phyloP scores from a whole-genome alignment of 2,888 invertebrate genomes.

The Thymelicus acteon region DNA sequence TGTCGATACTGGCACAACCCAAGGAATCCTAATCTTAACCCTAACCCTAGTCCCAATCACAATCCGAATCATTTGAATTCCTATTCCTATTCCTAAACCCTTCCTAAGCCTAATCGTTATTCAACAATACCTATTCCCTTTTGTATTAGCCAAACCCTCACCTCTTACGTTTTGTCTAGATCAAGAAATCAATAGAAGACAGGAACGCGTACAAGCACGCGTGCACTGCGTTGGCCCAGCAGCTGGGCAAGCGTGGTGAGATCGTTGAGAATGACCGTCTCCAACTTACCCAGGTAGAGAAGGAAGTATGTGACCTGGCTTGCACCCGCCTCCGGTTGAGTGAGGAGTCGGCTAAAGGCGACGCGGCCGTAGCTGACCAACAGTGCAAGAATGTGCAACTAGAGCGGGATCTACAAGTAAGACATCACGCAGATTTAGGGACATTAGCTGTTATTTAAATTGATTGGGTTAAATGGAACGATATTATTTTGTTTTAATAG shows the following conservation, averaged over 20 bases:
- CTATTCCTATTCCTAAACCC: too few species aligned
- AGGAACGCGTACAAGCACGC: conserved; percentile 56
- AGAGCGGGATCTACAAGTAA: conserved; percentile 68
- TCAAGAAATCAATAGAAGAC: conserved; percentile 59
- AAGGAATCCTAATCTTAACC: too few species aligned
- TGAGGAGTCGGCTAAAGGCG: conserved; percentile 56
- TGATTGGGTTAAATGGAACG: too few species aligned
- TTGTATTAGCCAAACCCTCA: too few species aligned
- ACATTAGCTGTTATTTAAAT: too few species aligned
- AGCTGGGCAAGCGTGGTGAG: conserved; percentile 50
- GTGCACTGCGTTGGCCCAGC: conserved; percentile 49
- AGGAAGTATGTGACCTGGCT: conserved; percentile 57
- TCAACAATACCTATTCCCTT: too few species aligned
- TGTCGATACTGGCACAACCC: too few species aligned
- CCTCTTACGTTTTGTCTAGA: conserved; percentile 48
- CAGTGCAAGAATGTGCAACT: conserved; percentile 61
- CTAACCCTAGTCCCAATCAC: too few species aligned
- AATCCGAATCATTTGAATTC: too few species aligned
- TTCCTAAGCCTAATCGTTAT: too few species aligned
- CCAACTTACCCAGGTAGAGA: conserved; percentile 54
- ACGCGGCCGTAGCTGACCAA: conserved; percentile 57
- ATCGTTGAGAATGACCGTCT: conserved; percentile 52
- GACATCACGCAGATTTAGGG: too few species aligned
- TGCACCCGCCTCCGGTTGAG: conserved; percentile 53
- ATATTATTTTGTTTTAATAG: too few species aligned